Evolutionary conservation across 2,113 vertebrate genomes (phyloP).

Genomic region (Onychorhynchus coronatus): DNA sequence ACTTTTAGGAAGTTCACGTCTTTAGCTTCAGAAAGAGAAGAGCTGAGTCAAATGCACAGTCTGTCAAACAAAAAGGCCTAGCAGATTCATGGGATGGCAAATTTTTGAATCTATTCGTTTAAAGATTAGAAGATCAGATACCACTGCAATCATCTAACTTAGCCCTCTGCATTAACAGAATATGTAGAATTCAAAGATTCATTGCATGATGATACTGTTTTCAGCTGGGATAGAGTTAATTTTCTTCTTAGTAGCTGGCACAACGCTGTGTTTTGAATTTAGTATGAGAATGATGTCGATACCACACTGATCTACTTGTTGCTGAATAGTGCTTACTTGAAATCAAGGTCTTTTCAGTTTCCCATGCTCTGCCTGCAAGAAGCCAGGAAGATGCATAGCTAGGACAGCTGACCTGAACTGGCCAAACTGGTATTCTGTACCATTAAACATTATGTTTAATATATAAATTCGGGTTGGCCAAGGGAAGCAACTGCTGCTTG

Average conservation of each 20-base stretch:
- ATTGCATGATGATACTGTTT: background rate
- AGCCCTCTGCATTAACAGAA: background rate
- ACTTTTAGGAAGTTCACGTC: background rate
- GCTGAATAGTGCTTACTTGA: background rate
- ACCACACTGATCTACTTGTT: background rate
- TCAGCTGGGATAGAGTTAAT: background rate
- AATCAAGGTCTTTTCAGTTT: background rate
- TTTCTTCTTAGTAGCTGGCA: background rate
- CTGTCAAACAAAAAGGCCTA: background rate
- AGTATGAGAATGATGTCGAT: background rate
- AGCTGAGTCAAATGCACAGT: background rate
- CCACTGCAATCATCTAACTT: background rate
- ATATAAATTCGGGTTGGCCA: background rate
- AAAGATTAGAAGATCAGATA: background rate
- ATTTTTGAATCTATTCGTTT: background rate
- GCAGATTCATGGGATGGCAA: background rate
- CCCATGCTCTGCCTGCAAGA: background rate
- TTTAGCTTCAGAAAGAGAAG: background rate
- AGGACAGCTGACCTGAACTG: background rate
- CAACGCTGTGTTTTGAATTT: background rate
- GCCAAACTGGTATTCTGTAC: background rate
- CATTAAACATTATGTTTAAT: background rate
- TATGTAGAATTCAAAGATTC: background rate
- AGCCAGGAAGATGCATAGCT: background rate
- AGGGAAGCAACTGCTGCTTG: rapidly evolving